Base-by-base conservation (phyloP, 2,113 vertebrate genomes). In the Anarrhichthys ocellatus region DNA sequence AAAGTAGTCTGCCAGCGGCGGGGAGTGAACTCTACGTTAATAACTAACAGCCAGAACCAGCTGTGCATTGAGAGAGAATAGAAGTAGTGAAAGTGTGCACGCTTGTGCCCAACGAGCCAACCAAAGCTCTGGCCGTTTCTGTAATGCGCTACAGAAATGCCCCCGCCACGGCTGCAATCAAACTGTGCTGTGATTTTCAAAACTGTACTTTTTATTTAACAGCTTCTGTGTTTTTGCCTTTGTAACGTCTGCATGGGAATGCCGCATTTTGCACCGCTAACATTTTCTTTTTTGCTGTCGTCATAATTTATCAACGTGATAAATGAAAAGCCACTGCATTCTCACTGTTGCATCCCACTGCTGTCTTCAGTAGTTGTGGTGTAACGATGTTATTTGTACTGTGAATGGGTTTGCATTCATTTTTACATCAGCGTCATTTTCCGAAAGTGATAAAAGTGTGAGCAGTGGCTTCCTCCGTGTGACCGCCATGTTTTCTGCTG, bases 161-260 rank as follows among this genome's bases (percentile, higher is more conserved):
- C 38, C 38, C 38, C 38, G 38, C 38, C 8, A 5, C 38, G 38
- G 38, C 38, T 38, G 38, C 38, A 9, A 38, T 38, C 38, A 38
- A 38, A 38, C 9, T 38, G 7, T 38, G 42, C 13, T 44, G 42
- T 44, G 11, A 15, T 15, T 46, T 46, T 46, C 14, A 48, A 48
- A 48, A 48, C 50, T 70, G 2, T 66, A 27, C 7, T 62, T 84
- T 81, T 76, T 17, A 54, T 63, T 81, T 63, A 50, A 58, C 42
- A 29, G 54, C 44, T 63, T 81, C 44, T 58, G 59, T 61, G 46
- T 85, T 38, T 73, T 87, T 71, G 66, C 75, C 38, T 83, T 70
- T 66, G 66, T 73, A 73, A 8, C 64, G 71, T 87, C 81, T 92
- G 93, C 89, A 91, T 91, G 87, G 75, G 85, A 92, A 94, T 90